Evolutionary conservation across 2,888 invertebrate genomes (phyloP), one percentile per base, ranked within the genome.

Genomic region (Drosophila paramelanica): DNA sequence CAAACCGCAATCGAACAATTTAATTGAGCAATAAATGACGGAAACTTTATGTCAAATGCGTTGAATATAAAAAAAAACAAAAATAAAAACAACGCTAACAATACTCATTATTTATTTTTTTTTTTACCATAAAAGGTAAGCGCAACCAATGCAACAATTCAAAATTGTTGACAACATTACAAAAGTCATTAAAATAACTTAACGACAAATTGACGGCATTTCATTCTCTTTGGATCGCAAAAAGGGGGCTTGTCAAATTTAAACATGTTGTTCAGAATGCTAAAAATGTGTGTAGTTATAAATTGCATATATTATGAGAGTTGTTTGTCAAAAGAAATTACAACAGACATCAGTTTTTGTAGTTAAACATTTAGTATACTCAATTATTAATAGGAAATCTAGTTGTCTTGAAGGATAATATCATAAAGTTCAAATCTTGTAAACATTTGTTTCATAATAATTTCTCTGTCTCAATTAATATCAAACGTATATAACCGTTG

Each of bases 21-120:
- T 81, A 87, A 87, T 87, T 85, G 74, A 85, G 72, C 70, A 82
- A 83, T 85, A 85, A 85, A 85, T 88, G 85, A 81, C 86, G 86
- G 86, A 86, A 85, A 76, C 70, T 72, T 61, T 20, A 56, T 53
- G 65, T 65, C 42, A 47, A 65, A 57, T 55, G 46, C 52, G 31
- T 31, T 51, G 38, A 59, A 66, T 55, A 51, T 11, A 33, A 41
- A 11, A 49, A 72, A 67, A 36, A 11, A 11, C 1, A 14, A 25
- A 25, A 14, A 13, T 11, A 55, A 45, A 38, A 45, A 42, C 33
- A 31, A 41, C 65, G 36, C 55, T 42, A 57, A 73, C 47, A 14
- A 57, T 41, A 47, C 50, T 51, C 41, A 55, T 64, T 51, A 52
- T 46, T 41, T 52, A 13, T 31, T 23, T 23, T 39, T 50, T 38